Conservation (phyloP, 2,113 vertebrate genomes). For the Raja brachyura region DNA sequence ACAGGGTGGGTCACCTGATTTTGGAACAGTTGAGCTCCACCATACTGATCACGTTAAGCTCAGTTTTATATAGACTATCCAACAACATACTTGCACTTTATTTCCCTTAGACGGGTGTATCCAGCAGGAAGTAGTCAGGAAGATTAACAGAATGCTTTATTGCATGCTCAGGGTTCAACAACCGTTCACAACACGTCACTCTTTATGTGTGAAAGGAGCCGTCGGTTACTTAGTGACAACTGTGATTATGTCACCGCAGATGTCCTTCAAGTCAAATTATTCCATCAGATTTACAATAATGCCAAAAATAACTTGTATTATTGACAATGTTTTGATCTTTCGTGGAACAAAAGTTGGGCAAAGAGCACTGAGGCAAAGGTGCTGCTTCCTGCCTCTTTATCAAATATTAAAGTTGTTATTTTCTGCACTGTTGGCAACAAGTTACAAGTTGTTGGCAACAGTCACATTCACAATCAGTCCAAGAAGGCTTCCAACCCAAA, state of each 20-base stretch:
- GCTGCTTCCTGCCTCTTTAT: background rate
- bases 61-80: conserved; percentile 20
- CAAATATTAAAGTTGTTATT: background rate
- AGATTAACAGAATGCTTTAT: conserved; percentile 25
- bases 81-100: background rate
- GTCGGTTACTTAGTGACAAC: background rate
- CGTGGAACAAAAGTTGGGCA: background rate
- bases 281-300: background rate
- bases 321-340: background rate
- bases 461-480: no score
- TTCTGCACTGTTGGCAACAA: background rate
- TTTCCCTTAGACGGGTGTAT: background rate
- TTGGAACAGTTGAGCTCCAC: conserved; percentile 3
- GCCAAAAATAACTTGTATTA: background rate
- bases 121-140: conserved; percentile 18
- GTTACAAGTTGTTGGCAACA: no score
- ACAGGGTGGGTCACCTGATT: background rate
- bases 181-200: background rate
- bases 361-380: background rate
- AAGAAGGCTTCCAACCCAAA: no score
- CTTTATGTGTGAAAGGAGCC: background rate
- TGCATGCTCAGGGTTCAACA: conserved; percentile 7
- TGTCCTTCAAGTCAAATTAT: background rate
- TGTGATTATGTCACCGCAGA: background rate
- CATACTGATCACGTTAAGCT: background rate